A percentile compares a stretch with the other conserved stretches of the same genome.
Evolutionary conservation across 1,140 invertebrate species (phyloP).

Genomic region (Zaprionus ghesquierei): DNA sequence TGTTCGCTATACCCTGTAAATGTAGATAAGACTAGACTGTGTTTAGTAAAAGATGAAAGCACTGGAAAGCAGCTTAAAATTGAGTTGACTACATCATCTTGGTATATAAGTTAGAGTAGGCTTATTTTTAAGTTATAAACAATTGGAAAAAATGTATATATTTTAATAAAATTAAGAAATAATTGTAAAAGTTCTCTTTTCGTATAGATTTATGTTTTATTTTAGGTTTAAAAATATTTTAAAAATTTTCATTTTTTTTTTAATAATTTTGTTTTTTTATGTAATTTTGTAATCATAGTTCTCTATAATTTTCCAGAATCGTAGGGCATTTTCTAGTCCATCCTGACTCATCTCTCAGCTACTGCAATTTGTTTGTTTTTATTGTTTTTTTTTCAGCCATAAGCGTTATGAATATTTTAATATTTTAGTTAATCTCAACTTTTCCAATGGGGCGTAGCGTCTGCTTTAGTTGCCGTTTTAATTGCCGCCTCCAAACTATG

Average conservation of each 20-base stretch:
- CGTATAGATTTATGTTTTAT: too few relatives aligned
- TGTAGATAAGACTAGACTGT: neutral
- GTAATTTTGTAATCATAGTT: too few relatives aligned
- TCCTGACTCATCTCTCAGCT: neutral
- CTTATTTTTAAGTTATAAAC: neutral
- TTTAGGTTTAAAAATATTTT: too few relatives aligned
- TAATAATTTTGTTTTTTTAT: too few relatives aligned
- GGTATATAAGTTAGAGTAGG: neutral
- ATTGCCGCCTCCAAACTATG: neutral
- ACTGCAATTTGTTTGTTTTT: slow-evolving; percentile 9
- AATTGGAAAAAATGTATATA: neutral
- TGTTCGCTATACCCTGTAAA: slow-evolving; percentile 6
- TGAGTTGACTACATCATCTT: neutral
- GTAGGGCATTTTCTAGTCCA: neutral
- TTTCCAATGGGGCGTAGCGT: slow-evolving; percentile 20
- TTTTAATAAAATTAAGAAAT: too few relatives aligned
- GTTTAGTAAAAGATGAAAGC: neutral
- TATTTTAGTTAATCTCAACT: slow-evolving; percentile 62
- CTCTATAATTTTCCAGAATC: neutral
- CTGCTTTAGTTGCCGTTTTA: slow-evolving; percentile 14
- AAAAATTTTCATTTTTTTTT: too few relatives aligned
- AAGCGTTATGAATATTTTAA: slow-evolving; percentile 28
- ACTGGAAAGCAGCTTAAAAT: neutral
- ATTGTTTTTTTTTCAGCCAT: slow-evolving; percentile 20
- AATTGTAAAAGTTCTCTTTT: too few relatives aligned